phyloP scores from a whole-genome alignment of 2,888 invertebrate species.

The Gerris lacustris region DNA sequence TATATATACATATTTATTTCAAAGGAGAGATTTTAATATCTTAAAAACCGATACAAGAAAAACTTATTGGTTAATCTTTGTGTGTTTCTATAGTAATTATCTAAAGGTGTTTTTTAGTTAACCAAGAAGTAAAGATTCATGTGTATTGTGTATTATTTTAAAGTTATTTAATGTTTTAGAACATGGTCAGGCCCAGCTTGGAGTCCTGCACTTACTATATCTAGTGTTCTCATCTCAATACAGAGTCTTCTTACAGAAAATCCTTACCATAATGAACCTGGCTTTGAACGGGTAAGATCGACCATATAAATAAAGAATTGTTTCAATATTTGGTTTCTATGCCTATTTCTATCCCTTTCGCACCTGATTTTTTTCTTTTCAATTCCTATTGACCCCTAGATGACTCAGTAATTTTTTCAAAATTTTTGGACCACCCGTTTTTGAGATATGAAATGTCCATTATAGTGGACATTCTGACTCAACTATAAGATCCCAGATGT shows the following conservation, averaged over 20 bases:
- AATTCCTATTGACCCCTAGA: no score
- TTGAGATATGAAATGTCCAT: no score
- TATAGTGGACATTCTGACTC: no score
- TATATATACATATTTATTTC: background rate
- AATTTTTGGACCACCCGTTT: no score
- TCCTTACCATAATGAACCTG: constrained; percentile 52
- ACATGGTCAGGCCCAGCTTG: constrained; percentile 48
- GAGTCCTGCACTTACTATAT: constrained; percentile 45
- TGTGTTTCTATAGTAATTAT: background rate
- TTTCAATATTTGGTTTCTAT: background rate
- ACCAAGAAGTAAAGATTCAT: no score
- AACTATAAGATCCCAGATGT: no score
- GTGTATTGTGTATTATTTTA: no score
- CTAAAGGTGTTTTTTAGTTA: no score
- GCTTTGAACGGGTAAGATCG: constrained; percentile 41
- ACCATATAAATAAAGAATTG: background rate
- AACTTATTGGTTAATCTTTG: background rate
- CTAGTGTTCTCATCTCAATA: constrained; percentile 44
- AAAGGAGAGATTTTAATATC: background rate
- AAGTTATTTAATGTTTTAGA: constrained; percentile 31
- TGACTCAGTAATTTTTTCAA: no score
- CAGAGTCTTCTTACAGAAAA: constrained; percentile 49
- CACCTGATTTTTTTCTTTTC: no score
- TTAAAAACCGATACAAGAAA: background rate
- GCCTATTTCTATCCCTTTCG: no score